Conservation (phyloP, 2,888 invertebrate species). For the Byasa hedistus region DNA sequence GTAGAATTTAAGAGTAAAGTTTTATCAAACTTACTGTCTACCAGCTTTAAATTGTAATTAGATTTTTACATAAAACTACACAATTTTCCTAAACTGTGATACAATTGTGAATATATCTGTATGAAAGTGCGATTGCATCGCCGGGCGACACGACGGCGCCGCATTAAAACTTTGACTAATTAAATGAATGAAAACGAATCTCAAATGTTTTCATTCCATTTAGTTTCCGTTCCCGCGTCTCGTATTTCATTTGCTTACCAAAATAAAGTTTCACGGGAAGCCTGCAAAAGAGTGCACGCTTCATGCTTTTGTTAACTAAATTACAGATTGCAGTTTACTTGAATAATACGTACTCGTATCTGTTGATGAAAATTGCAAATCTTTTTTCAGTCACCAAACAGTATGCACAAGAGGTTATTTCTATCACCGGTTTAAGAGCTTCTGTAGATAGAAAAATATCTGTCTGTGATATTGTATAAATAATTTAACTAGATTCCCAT, state of each 20-base stretch:
- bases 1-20: too few relatives aligned
- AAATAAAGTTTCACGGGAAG: not conserved
- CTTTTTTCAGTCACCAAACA: too few relatives aligned
- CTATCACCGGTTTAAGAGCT: too few relatives aligned
- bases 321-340: not conserved
- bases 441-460: too few relatives aligned
- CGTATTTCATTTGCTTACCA: conserved; percentile 38
- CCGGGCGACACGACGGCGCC: conserved; percentile 65
- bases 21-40: too few relatives aligned
- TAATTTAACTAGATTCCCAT: too few relatives aligned
- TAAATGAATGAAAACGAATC: conserved; percentile 77
- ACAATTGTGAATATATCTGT: conserved; percentile 47
- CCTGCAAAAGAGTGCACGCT: not conserved
- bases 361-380: too few relatives aligned
- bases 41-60: too few relatives aligned
- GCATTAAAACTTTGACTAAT: conserved; percentile 70
- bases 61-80: not conserved
- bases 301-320: not conserved
- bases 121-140: conserved; percentile 56
- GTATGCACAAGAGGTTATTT: too few relatives aligned
- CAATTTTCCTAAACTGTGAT: not conserved
- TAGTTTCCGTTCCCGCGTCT: conserved; percentile 57
- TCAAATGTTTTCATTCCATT: conserved; percentile 77
- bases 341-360: not conserved
- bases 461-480: too few relatives aligned